Conservation (phyloP, 2,797 vertebrate species). For the Lagorchestes hirsutus region DNA sequence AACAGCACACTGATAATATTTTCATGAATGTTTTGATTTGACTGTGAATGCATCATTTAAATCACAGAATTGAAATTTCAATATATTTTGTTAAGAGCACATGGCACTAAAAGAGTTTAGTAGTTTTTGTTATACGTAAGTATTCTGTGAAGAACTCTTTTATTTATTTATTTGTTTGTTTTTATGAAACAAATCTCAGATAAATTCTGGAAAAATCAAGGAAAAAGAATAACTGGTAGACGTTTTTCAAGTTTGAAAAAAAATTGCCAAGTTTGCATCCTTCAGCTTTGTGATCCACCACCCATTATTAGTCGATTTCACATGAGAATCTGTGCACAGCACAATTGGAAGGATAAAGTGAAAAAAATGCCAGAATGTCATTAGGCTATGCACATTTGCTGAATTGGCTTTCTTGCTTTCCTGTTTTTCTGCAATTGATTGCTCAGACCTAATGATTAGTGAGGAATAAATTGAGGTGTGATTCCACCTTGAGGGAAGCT, state of each 20-base stretch:
- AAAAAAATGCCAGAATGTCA: background rate
- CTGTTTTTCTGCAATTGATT: conserved; percentile 46
- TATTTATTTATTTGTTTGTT: conserved; percentile 40
- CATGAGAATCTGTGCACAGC: background rate
- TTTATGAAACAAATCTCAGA: conserved; percentile 36
- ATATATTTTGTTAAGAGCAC: conserved; percentile 24
- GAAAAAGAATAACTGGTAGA: conserved; percentile 56
- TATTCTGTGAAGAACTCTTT: background rate
- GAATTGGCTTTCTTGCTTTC: conserved; percentile 34
- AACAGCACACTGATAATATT: conserved; percentile 35
- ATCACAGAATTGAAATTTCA: conserved; percentile 25
- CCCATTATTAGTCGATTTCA: conserved; percentile 17
- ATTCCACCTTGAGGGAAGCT: conserved; percentile 61
- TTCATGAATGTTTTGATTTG: conserved; percentile 51
- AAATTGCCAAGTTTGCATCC: background rate
- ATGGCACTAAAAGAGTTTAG: conserved; percentile 38
- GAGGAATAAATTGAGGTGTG: conserved; percentile 66
- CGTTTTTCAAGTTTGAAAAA: conserved; percentile 18
- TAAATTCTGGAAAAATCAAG: conserved; percentile 30
- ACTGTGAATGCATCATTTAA: conserved; percentile 47
- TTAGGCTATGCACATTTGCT: conserved; percentile 1
- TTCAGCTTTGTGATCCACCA: conserved; percentile 35
- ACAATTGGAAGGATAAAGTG: background rate
- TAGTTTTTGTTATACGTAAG: conserved; percentile 27
- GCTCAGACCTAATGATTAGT: conserved; percentile 57